These are phyloP conservation scores for Cephus spinipes DNA, from an alignment of 2,888 invertebrate species.

Conservation along the genomic window DNA sequence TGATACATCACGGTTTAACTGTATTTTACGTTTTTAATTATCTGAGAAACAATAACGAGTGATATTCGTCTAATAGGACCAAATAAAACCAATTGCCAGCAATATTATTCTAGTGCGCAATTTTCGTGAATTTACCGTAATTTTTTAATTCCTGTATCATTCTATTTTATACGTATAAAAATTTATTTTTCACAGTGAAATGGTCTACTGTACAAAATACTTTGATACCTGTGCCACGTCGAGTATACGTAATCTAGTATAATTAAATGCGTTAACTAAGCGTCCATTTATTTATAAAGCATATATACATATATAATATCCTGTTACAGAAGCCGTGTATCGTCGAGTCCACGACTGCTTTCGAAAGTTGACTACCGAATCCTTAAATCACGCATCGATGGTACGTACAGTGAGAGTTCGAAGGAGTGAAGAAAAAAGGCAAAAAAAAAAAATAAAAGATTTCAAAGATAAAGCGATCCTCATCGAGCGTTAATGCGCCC, in stretches of 20 bases:
- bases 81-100: neutral
- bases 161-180: neutral
- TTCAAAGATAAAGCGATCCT: neutral
- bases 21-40: neutral
- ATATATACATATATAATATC: conserved; percentile 4
- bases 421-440: neutral
- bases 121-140: neutral
- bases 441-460: neutral
- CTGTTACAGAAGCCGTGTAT: conserved; percentile 17
- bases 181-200: neutral
- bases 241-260: neutral
- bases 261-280: neutral
- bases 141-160: neutral
- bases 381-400: conserved; percentile 12
- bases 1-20: neutral
- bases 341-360: neutral
- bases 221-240: too few relatives aligned
- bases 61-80: neutral
- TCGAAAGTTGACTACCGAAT: conserved; percentile 23
- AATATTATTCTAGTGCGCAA: neutral
- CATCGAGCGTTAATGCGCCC: neutral
- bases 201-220: too few relatives aligned
- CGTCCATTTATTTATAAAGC: neutral
- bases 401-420: neutral
- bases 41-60: neutral